phyloP scores from a whole-genome alignment of 2,888 invertebrate species.

The Drosophila flavopinicola region DNA sequence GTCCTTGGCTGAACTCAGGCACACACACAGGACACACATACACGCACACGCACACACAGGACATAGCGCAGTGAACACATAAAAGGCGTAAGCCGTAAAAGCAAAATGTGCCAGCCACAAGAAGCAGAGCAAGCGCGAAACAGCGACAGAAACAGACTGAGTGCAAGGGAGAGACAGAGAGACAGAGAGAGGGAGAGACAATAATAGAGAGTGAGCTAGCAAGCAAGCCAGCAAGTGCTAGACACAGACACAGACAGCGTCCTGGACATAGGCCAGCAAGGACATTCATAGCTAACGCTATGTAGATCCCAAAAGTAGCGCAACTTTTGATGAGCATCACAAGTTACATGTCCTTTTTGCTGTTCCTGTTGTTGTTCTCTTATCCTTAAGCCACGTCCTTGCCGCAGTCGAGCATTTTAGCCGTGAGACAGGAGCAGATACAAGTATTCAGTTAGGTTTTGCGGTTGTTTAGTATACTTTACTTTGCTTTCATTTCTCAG shows the following conservation, averaged over 20 bases:
- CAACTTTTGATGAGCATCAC: constrained; percentile 53
- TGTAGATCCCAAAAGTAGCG: constrained; percentile 30
- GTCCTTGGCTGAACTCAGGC: constrained; percentile 37
- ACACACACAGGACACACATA: neutral
- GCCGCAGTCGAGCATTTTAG: constrained; percentile 9
- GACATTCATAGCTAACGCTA: constrained; percentile 13
- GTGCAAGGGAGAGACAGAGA: neutral
- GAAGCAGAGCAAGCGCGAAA: constrained; percentile 16
- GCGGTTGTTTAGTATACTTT: constrained; percentile 1
- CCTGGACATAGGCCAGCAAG: constrained; percentile 6
- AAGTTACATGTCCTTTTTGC: constrained; percentile 32
- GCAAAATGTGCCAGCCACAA: constrained; percentile 48
- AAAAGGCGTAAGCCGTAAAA: constrained; percentile 63
- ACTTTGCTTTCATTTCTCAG: neutral
- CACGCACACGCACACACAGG: constrained; percentile 4
- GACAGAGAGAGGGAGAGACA: neutral
- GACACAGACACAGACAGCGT: constrained; percentile 22
- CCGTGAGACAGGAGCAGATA: constrained; percentile 6
- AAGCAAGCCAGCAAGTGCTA: constrained; percentile 8
- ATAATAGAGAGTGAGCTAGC: neutral
- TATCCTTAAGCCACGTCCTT: constrained; percentile 26
- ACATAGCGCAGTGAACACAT: constrained; percentile 42
- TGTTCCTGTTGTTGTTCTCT: constrained; percentile 12
- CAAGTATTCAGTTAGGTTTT: constrained; percentile 20
- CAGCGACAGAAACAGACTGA: constrained; percentile 1